Evolutionary conservation across 2,797 vertebrate species (phyloP), one percentile per base, ranked within the genome.

Genomic region (Limosa lapponica): DNA sequence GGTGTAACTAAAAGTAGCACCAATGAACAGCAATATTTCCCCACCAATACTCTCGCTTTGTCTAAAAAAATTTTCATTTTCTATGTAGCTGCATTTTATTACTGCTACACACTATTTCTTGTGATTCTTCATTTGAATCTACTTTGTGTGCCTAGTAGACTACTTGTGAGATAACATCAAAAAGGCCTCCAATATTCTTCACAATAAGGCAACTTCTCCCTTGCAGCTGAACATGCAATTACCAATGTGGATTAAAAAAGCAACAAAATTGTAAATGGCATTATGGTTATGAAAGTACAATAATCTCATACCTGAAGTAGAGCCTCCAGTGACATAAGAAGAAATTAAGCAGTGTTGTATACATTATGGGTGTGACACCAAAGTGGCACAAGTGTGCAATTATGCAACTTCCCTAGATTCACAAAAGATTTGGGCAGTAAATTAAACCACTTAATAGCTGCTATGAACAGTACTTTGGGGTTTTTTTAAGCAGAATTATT

Each of bases 1-100:
- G 4, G 9, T 75, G 3, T 39, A 90, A 43, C 0, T 2, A 37
- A 24, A 70, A 1, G 1, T 13, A 59, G 8, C 30, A 62, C 2
- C 17, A 59, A 44, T 4, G 27, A 74, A 51, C 9, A 23, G 5
- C 16, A 20, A 1, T 24, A 43, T 34, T 19, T 84, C 41, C 17
- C 83, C 49, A 70, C 27, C 5, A 41, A 4, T 73, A 27, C 1
- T 25, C 10, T 37, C 3, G 57, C 14, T 48, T 4, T 49, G 17
- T 30, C 8, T 1, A 39, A 62, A 57, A 28, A 16, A 36, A 4
- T 1, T 6, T 34, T 58, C 2, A 25, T 74, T 79, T 82, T 71
- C 8, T 75, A 66, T 66, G 19, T 52, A 14, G 9, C 6, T 52
- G 2, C 20, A n/a, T 69, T 82, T 91, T 75, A 37, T 49, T 88